phyloP scores from a whole-genome alignment of 2,113 vertebrate genomes.

The Gulo gulo region DNA sequence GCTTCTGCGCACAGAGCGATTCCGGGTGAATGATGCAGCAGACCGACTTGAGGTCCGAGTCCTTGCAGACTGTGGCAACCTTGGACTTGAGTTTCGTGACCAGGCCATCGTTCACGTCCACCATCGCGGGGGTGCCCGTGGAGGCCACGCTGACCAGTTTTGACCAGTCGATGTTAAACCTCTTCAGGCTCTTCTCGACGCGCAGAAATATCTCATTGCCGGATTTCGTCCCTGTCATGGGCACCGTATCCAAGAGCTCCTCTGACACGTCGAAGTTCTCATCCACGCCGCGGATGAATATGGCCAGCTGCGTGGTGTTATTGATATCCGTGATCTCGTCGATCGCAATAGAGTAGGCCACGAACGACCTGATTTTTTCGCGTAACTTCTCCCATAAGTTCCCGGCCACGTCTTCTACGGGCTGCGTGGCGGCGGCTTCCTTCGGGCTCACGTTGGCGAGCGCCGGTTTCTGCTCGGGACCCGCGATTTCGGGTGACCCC shows the following conservation, averaged over 20 bases:
- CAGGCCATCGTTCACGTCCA: not conserved
- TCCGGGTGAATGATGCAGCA: constrained; percentile 77
- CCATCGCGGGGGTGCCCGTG: constrained; percentile 50
- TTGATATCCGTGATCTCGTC: constrained; percentile 77
- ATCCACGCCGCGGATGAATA: constrained; percentile 65
- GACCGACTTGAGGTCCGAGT: constrained; percentile 59
- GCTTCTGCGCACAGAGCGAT: constrained; percentile 58
- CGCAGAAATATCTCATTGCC: constrained; percentile 46
- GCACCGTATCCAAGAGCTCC: constrained; percentile 70
- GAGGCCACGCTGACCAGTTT: constrained; percentile 73
- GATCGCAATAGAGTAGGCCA: constrained; percentile 66
- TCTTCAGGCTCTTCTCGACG: constrained; percentile 68
- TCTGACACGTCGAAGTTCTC: constrained; percentile 38
- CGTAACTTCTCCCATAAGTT: constrained; percentile 61
- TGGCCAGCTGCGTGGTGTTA: constrained; percentile 63
- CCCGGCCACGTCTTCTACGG: constrained; percentile 12
- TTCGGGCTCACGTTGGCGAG: rapidly evolving
- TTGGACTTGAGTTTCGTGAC: constrained; percentile 66
- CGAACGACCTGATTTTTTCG: constrained; percentile 16
- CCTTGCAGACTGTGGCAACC: constrained; percentile 47
- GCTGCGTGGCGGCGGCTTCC: not conserved
- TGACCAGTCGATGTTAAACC: constrained; percentile 65
- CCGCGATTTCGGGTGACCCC: not conserved
- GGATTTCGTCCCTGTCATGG: constrained; percentile 47
- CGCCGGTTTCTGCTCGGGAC: not conserved